phyloP scores from a whole-genome alignment of 2,797 vertebrate species.

The Eulemur mongoz region DNA sequence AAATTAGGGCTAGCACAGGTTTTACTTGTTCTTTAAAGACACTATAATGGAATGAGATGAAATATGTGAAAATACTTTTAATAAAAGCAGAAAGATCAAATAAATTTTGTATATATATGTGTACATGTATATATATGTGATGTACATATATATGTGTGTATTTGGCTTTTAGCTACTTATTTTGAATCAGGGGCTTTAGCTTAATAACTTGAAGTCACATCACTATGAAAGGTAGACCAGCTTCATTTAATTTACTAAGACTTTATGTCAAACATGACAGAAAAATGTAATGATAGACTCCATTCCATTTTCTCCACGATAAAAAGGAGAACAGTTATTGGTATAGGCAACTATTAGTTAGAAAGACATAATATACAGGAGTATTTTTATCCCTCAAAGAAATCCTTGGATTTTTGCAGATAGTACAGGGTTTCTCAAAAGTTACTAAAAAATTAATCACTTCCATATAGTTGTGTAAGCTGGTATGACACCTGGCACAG shows the following conservation, averaged over 20 bases:
- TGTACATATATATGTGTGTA: neutral
- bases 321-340: neutral
- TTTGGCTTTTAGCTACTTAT: neutral
- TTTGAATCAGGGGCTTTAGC: neutral
- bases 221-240: neutral
- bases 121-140: neutral
- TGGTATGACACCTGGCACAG: neutral
- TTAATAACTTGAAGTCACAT: slow-evolving; percentile 20
- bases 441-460: neutral
- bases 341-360: neutral
- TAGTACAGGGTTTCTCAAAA: neutral
- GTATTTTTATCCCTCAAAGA: neutral
- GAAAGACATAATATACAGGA: neutral
- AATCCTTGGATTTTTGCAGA: neutral
- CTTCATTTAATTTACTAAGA: neutral
- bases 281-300: neutral
- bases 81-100: neutral
- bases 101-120: neutral
- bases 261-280: neutral
- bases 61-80: neutral
- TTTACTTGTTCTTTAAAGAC: neutral
- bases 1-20: neutral
- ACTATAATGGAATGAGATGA: neutral
- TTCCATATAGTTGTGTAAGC: neutral
- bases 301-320: no score